Conservation (phyloP, 1,140 invertebrate genomes). For the Atta colombica region DNA sequence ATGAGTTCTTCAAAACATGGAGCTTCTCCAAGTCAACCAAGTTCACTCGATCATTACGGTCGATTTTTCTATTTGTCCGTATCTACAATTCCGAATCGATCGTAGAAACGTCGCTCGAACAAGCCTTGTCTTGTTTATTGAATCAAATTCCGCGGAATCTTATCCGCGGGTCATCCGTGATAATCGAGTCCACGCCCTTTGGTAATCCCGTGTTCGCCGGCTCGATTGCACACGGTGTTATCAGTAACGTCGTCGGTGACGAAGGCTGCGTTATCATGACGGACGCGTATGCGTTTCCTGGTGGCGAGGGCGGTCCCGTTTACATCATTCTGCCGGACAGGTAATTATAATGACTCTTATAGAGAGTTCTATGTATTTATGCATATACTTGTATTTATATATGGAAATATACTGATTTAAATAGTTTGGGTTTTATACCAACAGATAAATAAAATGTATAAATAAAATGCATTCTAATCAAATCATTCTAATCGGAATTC, state of each 20-base stretch:
- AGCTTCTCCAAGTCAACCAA: constrained; percentile 84
- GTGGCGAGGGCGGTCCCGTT: constrained; percentile 88
- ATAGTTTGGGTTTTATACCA: too few relatives aligned
- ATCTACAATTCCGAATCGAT: constrained; percentile 61
- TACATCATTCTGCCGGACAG: constrained; percentile 28
- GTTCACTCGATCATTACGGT: constrained; percentile 83
- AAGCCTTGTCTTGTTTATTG: constrained; percentile 62
- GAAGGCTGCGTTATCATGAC: constrained; percentile 87
- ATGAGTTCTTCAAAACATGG: constrained; percentile 86
- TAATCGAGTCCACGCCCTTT: constrained; percentile 87
- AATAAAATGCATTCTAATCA: too few relatives aligned
- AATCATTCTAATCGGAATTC: too few relatives aligned
- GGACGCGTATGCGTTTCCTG: constrained; percentile 87
- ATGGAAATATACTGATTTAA: too few relatives aligned
- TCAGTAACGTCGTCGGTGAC: constrained; percentile 87
- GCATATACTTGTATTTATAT: too few relatives aligned
- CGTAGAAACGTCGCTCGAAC: constrained; percentile 37
- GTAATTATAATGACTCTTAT: constrained; percentile 29
- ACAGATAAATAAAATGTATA: too few relatives aligned
- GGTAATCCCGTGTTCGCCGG: constrained; percentile 87
- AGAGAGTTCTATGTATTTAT: too few relatives aligned
- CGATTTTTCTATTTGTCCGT: constrained; percentile 87
- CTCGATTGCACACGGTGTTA: constrained; percentile 87
- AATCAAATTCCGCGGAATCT: not conserved
- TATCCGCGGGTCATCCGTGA: constrained; percentile 77